phyloP scores from a whole-genome alignment of 2,888 invertebrate species.

The Chloroclysta siterata region DNA sequence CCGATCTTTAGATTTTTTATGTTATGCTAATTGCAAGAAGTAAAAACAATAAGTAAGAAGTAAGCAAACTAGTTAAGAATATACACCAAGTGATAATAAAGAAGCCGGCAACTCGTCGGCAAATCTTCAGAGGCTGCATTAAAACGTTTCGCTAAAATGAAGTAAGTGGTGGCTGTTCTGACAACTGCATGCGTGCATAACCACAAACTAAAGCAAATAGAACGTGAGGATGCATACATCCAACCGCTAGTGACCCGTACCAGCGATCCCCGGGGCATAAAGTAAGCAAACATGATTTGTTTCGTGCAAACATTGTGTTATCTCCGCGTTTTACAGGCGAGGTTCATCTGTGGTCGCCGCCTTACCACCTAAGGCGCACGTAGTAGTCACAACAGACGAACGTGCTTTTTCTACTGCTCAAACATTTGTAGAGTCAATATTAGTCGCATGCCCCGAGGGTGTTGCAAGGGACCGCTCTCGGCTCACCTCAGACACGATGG shows the following conservation, averaged over 20 bases:
- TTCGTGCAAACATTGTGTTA: constrained; percentile 73
- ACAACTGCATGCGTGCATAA: constrained; percentile 49
- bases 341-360: constrained; percentile 64
- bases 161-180: constrained; percentile 37
- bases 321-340: constrained; percentile 62
- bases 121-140: constrained; percentile 8
- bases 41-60: too few species aligned
- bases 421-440: constrained; percentile 80
- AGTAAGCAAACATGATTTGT: constrained; percentile 77
- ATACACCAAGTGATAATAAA: background rate
- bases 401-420: constrained; percentile 70
- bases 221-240: constrained; percentile 74
- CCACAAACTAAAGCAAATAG: constrained; percentile 68
- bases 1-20: constrained; percentile 33
- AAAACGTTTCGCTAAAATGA: constrained; percentile 25
- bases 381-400: constrained; percentile 66
- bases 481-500: constrained; percentile 35
- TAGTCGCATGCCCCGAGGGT: constrained; percentile 67
- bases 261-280: constrained; percentile 68
- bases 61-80: background rate
- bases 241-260: constrained; percentile 63
- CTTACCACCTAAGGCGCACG: constrained; percentile 64
- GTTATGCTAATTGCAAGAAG: constrained; percentile 19
- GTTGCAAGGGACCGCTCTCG: constrained; percentile 58
- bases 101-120: constrained; percentile 16